phyloP scores from a whole-genome alignment of 2,797 vertebrate genomes.

The Epinephelus awoara region DNA sequence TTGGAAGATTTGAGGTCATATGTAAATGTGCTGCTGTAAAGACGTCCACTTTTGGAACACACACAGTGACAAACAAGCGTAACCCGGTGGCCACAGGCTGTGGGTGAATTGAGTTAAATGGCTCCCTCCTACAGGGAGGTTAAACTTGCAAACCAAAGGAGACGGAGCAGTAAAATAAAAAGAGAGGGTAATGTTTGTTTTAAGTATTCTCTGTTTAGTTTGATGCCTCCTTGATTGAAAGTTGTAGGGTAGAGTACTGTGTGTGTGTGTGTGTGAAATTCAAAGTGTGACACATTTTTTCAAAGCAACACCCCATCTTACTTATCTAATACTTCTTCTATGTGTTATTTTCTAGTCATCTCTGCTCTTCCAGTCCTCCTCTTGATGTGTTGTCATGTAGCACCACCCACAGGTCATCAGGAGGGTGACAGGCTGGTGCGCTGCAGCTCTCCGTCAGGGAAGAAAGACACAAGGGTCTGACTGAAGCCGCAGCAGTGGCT shows the following conservation, averaged over 20 bases:
- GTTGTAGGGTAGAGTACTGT: background rate
- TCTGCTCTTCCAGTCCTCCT: conserved; percentile 17
- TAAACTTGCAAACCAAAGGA: background rate
- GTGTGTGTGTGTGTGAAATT: background rate
- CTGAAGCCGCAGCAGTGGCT: conserved; percentile 28
- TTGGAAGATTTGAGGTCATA: background rate
- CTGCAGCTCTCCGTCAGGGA: conserved; percentile 31
- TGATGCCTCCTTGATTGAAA: background rate
- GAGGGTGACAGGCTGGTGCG: conserved; percentile 73
- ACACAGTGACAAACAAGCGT: conserved; percentile 4
- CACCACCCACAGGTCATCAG: conserved; percentile 95
- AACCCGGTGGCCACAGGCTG: background rate
- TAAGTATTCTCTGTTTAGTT: conserved; percentile 11
- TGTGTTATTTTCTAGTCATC: background rate
- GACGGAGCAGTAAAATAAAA: background rate
- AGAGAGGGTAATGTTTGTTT: conserved; percentile 17
- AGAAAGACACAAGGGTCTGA: conserved; percentile 19
- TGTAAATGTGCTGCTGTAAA: background rate
- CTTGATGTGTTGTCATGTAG: conserved; percentile 89
- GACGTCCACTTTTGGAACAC: background rate
- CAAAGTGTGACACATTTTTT: background rate
- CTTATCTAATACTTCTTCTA: background rate
- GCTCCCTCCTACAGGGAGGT: background rate
- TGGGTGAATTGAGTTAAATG: background rate
- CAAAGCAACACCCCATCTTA: background rate